Conservation (phyloP, 2,113 vertebrate genomes). For the Percopsis transmontana region DNA sequence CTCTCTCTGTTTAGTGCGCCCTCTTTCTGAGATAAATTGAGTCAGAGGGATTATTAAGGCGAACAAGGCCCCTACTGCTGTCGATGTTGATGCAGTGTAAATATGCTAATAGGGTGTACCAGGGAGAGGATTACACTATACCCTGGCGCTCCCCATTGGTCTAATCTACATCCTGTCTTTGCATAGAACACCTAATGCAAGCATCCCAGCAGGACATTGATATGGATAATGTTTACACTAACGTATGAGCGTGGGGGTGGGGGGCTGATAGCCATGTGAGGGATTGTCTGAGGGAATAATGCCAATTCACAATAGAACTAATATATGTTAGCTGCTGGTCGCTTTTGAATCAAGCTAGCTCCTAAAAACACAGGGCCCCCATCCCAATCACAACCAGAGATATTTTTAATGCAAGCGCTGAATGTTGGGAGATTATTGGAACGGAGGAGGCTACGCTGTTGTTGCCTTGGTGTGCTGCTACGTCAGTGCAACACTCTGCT, state of each 20-base stretch:
- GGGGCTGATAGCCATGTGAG: not conserved
- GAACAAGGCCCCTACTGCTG: conserved; percentile 39
- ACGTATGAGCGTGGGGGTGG: conserved; percentile 16
- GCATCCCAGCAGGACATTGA: conserved; percentile 46
- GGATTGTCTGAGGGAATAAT: conserved; percentile 5
- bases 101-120: conserved; percentile 67
- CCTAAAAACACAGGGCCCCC: conserved; percentile 5
- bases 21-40: conserved; percentile 22
- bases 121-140: conserved; percentile 65
- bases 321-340: not conserved
- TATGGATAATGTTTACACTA: conserved; percentile 51
- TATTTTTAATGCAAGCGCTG: conserved; percentile 22
- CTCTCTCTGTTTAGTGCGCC: conserved; percentile 7
- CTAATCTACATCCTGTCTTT: conserved; percentile 61
- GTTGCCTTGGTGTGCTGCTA: conserved; percentile 20
- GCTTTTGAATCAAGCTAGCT: conserved; percentile 31
- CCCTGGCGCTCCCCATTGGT: conserved; percentile 48
- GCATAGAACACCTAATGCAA: conserved; percentile 50
- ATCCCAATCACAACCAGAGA: conserved; percentile 20
- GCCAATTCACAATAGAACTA: conserved; percentile 49
- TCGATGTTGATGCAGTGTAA: conserved; percentile 26
- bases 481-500: conserved; percentile 2
- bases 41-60: conserved; percentile 57
- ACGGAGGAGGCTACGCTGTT: conserved; percentile 17
- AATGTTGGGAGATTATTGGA: conserved; percentile 40